Evolutionary conservation across 2,888 invertebrate species (phyloP), one percentile per base, ranked within the genome.

Genomic region (Syrphus vitripennis): DNA sequence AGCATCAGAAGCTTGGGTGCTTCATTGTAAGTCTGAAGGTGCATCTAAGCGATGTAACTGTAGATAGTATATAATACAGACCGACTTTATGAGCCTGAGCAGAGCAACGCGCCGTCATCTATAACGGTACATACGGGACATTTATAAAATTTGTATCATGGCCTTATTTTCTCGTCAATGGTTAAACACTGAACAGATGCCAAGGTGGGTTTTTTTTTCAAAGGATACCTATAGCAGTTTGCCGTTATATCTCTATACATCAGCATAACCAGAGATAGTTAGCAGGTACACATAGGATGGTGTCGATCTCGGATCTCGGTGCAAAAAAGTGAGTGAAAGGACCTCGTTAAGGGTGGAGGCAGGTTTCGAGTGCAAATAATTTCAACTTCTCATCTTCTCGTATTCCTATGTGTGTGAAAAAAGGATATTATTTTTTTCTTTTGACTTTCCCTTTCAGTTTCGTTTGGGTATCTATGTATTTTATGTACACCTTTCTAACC

Each of bases 341-440:
- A 78, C 69, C 72, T 82, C 72, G 77, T 77, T 74, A 77, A 63
- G 72, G 63, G 72, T 82, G 50, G 70, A 77, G 63, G 76, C 45
- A 74, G 61, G 69, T 65, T 86, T 74, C 70, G 72, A 78, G 82
- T 74, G 74, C 65, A 74, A 86, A 86, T 82, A 86, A 86, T 82
- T 74, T 31, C 40, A 14, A 37, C 72, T 80, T 71, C 61, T 71
- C 26, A 59, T 71, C 34, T 76, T 67, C 59, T n/a, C n/a, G n/a
- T n/a, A n/a, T n/a, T n/a, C n/a, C n/a, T n/a, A 4, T 29, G 3
- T 55, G 7, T 31, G 7, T 69, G 26, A n/a, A 40, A 40, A 1
- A 0, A 19, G 0, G 4, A 16, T n/a, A 16, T 5, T 19, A 16
- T 63, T 16, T 29, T 45, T 45, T 12, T 45, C 5, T 59, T 31